Evolutionary conservation across 92 coral and sea anemone species (phyloP).

Genomic region (Isaurus tuberculatus): DNA sequence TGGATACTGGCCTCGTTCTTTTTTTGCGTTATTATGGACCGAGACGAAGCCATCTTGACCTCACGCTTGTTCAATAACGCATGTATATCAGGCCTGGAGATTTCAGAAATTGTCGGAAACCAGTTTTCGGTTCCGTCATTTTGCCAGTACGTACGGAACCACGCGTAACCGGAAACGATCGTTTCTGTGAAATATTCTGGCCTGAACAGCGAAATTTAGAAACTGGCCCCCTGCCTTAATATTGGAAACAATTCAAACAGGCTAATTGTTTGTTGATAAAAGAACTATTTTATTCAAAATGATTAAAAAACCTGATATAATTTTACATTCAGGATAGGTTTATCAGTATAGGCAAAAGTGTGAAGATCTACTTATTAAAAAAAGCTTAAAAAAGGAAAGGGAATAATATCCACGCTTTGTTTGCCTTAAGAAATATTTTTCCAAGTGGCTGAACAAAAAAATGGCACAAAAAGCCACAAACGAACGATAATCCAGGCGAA

Average conservation of each 20-base stretch:
- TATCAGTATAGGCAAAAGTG: neutral
- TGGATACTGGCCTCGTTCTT: too few relatives aligned
- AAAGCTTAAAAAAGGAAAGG: neutral
- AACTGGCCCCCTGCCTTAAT: neutral
- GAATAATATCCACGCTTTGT: neutral
- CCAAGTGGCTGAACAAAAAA: constrained; percentile 30
- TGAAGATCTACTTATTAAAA: neutral
- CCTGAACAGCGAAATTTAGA: too few relatives aligned
- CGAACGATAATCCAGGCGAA: neutral
- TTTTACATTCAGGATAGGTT: neutral
- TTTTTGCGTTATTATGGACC: too few relatives aligned
- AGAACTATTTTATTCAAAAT: too few relatives aligned
- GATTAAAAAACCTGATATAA: neutral
- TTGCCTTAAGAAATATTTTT: constrained; percentile 4
- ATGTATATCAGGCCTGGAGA: too few relatives aligned
- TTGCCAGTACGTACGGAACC: too few relatives aligned
- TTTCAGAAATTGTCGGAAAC: too few relatives aligned
- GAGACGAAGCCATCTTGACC: too few relatives aligned
- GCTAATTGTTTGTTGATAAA: neutral
- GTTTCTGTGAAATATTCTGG: too few relatives aligned
- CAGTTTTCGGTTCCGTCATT: too few relatives aligned
- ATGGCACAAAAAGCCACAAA: neutral
- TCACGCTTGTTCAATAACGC: too few relatives aligned
- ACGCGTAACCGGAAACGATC: too few relatives aligned
- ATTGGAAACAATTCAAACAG: neutral